phyloP scores from a whole-genome alignment of 1,140 invertebrate species.

The Neotoxoptera formosana region DNA sequence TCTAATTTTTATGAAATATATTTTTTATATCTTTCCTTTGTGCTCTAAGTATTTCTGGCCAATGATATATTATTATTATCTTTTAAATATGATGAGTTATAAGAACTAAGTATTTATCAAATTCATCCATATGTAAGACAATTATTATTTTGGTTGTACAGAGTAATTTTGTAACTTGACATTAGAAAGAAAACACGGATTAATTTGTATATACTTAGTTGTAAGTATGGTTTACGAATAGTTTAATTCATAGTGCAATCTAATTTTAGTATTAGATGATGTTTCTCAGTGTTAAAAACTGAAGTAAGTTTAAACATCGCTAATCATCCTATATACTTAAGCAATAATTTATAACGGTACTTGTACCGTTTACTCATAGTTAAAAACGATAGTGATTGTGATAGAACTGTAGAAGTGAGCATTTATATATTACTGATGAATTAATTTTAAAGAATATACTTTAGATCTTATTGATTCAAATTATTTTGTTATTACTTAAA shows the following conservation, averaged over 20 bases:
- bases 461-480: background rate
- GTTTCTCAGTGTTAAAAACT: background rate
- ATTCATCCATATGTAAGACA: background rate
- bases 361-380: background rate
- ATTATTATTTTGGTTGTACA: conserved; percentile 15
- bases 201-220: conserved; percentile 16
- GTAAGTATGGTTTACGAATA: background rate
- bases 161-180: background rate
- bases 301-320: background rate
- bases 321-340: background rate
- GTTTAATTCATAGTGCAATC: background rate
- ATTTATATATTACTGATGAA: background rate
- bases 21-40: background rate
- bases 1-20: conserved; percentile 10
- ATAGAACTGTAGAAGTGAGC: background rate
- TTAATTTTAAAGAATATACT: background rate
- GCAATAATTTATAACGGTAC: background rate
- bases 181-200: background rate
- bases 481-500: background rate
- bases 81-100: background rate
- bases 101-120: background rate
- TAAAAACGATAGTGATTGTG: background rate
- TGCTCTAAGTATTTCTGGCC: background rate
- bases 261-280: background rate
- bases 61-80: background rate